Evolutionary conservation across 1,140 invertebrate species (phyloP).

Genomic region (Drosophila lacertosa): DNA sequence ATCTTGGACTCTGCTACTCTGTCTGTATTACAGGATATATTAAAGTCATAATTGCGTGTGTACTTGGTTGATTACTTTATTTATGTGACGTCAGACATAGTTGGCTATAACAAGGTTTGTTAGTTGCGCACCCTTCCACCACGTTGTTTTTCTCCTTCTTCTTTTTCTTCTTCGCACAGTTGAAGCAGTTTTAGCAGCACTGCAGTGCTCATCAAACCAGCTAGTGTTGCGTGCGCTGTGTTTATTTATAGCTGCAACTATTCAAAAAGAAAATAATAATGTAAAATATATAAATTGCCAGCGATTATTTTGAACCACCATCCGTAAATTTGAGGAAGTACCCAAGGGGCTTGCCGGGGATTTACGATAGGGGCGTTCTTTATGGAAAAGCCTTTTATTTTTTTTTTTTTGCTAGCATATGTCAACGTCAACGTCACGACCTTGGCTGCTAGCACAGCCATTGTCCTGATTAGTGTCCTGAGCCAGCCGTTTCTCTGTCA

Average conservation of each 20-base stretch:
- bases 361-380: slow-evolving; percentile 1
- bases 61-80: neutral
- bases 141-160: too few species aligned
- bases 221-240: slow-evolving; percentile 16
- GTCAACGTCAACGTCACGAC: slow-evolving; percentile 34
- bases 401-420: slow-evolving; percentile 34
- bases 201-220: slow-evolving; percentile 7
- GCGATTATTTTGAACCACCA: slow-evolving; percentile 3
- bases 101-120: neutral
- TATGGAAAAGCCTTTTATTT: too few species aligned
- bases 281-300: slow-evolving; percentile 17
- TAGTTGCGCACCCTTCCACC: neutral
- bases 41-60: neutral
- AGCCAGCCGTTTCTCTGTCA: neutral
- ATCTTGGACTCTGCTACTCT: too few species aligned
- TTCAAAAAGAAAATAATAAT: neutral
- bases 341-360: neutral
- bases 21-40: neutral
- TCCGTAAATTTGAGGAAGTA: neutral
- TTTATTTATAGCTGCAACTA: slow-evolving; percentile 32
- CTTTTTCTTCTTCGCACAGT: neutral
- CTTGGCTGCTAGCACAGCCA: slow-evolving; percentile 47
- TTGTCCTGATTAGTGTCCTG: slow-evolving; percentile 44
- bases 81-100: neutral
- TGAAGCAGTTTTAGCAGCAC: slow-evolving; percentile 16